Base-by-base conservation (phyloP, 2,888 invertebrate species). In the Trichopoda pennipes region DNA sequence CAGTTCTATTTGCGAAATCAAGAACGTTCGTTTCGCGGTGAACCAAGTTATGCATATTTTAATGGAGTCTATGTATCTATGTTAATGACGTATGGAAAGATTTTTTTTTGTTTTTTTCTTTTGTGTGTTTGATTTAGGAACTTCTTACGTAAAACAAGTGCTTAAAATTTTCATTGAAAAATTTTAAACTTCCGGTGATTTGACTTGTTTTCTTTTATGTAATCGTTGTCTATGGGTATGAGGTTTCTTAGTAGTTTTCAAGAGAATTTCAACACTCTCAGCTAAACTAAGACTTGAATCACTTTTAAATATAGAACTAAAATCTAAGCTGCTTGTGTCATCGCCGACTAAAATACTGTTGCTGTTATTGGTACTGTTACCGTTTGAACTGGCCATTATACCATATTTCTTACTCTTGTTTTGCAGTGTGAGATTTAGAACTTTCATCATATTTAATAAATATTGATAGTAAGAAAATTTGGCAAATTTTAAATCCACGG, bases 381-480 rank as follows among this genome's bases (percentile, higher is more conserved):
- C 32, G 2, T 70, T 68, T 3, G 28, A 32, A 14, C 38, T 66
- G 3, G 64, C 44, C 1, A 21, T 12, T 8, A 19, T 2, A 3
- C 12, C 55, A 56, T 77, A 68, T n/a, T 60, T 66, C 47, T 35
- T 66, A 4, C 32, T 47, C n/a, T 47, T 64, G 4, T 47, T 70
- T 14, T 47, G 55, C 6, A 76, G 10, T 44, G 73, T 75, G 0
- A 53, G 58, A 0, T 75, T 72, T 17, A 90, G 42, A 0, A 87
- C 84, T 32, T 79, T 82, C 69, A 84, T 83, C 85, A 90, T 86
- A 3, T 85, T 85, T 12, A 78, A 66, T 69, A 90, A n/a, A 21
- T 85, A 89, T 9, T 87, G 79, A 3, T 73, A 70, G 23, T 89
- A 90, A 1, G 85, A 81, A 79, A 85, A 82, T 81, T 89, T 90